phyloP scores from a whole-genome alignment of 1,140 invertebrate species.

The Heliconius eleuchia region DNA sequence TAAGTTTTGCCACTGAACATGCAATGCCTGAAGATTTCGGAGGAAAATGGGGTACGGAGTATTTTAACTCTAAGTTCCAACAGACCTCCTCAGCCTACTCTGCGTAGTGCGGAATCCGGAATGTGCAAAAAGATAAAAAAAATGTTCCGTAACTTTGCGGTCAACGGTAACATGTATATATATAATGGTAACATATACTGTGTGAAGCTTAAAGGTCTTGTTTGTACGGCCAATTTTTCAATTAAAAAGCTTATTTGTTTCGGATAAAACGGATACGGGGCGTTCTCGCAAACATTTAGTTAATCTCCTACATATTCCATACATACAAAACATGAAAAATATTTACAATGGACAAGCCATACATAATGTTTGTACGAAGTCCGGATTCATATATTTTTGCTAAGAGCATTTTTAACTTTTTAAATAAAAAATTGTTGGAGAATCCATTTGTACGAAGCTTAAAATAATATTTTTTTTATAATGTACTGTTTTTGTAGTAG shows the following conservation, averaged over 20 bases:
- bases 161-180: background rate
- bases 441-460: background rate
- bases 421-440: background rate
- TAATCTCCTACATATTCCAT: constrained; percentile 20
- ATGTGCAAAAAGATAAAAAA: no score
- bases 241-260: constrained; percentile 18
- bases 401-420: background rate
- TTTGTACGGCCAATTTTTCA: constrained; percentile 11
- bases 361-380: constrained; percentile 11
- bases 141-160: background rate
- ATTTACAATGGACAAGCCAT: constrained; percentile 16
- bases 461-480: background rate
- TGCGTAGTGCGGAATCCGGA: no score
- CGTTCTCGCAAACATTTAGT: constrained; percentile 20
- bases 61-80: no score
- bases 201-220: constrained; percentile 3
- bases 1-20: no score
- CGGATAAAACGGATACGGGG: constrained; percentile 15
- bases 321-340: constrained; percentile 12
- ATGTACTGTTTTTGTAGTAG: background rate
- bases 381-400: background rate
- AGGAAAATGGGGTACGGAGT: no score
- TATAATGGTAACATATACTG: background rate
- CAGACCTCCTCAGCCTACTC: no score
- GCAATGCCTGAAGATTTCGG: no score